Conservation (phyloP, 2,797 vertebrate genomes). For the Crenuchus spilurus region DNA sequence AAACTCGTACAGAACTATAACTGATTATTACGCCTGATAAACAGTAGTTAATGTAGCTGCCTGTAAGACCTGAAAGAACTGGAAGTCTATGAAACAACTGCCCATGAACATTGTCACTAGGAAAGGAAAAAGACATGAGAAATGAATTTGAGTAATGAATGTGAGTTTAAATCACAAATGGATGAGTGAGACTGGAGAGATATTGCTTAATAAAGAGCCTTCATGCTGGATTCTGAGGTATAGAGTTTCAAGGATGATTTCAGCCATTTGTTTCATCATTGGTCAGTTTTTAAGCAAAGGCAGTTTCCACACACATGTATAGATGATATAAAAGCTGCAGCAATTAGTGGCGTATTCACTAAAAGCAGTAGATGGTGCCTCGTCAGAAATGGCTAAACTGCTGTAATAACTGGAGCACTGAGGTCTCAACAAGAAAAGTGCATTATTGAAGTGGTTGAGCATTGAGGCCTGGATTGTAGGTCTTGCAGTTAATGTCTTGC, state of each 20-base stretch:
- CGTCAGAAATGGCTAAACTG: background rate
- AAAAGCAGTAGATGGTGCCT: background rate
- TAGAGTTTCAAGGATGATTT: background rate
- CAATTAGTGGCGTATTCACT: background rate
- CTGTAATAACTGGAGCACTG: constrained; percentile 1
- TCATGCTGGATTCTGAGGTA: background rate
- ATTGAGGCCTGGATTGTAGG: background rate
- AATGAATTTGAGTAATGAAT: background rate
- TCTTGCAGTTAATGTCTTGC: constrained; percentile 15
- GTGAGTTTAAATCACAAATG: background rate
- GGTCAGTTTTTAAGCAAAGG: no score
- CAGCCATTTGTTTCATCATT: background rate
- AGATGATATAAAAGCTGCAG: constrained; percentile 7
- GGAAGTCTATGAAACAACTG: background rate
- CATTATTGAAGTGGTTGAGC: constrained; percentile 20
- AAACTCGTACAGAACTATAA: no score
- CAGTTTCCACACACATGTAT: background rate
- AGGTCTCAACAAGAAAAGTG: background rate
- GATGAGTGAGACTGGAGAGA: background rate
- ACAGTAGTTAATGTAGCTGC: background rate
- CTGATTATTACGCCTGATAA: no score
- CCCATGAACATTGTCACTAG: no score
- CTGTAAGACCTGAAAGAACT: no score
- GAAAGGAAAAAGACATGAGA: background rate
- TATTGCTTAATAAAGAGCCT: background rate